phyloP scores from a whole-genome alignment of 2,888 invertebrate species.

The Latheticus oryzae region DNA sequence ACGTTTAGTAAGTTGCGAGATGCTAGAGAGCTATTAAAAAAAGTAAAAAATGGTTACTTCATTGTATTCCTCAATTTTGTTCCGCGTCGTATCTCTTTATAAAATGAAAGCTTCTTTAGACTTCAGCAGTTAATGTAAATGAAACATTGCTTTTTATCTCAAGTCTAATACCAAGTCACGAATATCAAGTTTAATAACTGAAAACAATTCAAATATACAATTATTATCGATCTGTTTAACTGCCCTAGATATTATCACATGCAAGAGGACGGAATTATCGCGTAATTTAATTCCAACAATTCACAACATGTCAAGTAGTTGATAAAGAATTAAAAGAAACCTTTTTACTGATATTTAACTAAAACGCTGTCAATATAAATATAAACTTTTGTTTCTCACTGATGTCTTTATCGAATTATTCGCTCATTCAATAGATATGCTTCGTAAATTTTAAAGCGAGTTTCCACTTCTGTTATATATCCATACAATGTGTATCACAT shows the following conservation, averaged over 20 bases:
- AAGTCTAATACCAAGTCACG: background rate
- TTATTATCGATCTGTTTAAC: conserved; percentile 5
- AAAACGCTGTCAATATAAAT: conserved; percentile 21
- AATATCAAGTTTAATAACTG: conserved; percentile 7
- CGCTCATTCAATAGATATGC: conserved; percentile 26
- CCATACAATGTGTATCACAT: conserved; percentile 25
- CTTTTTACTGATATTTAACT: too few species aligned
- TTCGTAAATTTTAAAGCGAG: conserved; percentile 31
- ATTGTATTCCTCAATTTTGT: background rate
- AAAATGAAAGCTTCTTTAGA: conserved; percentile 7
- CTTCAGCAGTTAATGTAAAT: background rate
- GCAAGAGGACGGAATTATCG: conserved; percentile 1
- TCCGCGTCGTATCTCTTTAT: background rate
- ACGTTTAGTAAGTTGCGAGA: background rate
- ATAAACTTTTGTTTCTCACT: conserved; percentile 25
- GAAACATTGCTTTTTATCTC: conserved; percentile 6
- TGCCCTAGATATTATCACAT: background rate
- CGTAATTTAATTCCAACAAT: conserved; percentile 3
- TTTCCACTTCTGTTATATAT: conserved; percentile 21
- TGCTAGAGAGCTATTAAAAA: conserved; percentile 2
- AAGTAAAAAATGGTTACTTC: conserved; percentile 1
- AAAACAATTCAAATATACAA: conserved; percentile 19
- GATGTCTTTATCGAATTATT: conserved; percentile 32
- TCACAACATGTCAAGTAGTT: too few species aligned
- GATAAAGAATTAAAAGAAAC: too few species aligned